These are phyloP conservation scores for Polypedilum vanderplanki DNA, from an alignment of 1,140 invertebrate genomes.

Conservation along the genomic window DNA sequence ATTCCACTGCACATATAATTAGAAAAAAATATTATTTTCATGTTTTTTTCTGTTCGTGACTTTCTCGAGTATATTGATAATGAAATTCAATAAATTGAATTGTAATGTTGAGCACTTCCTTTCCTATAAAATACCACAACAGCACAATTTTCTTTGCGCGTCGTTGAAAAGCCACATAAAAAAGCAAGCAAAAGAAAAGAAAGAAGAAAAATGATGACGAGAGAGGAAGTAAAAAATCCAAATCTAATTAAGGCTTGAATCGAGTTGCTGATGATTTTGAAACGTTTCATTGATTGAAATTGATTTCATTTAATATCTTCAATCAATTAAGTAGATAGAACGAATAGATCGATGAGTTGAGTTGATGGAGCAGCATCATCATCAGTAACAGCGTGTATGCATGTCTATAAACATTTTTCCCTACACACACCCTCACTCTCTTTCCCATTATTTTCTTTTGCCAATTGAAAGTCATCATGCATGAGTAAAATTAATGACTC, in stretches of 20 bases:
- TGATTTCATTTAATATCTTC: slow-evolving; percentile 15
- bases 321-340: slow-evolving; percentile 1
- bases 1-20: too few species aligned
- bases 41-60: neutral
- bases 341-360: neutral
- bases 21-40: too few species aligned
- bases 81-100: slow-evolving; percentile 19
- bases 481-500: slow-evolving; percentile 19
- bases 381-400: neutral
- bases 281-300: neutral
- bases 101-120: neutral
- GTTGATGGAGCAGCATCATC: neutral
- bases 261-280: neutral
- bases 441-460: too few species aligned
- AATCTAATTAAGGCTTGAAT: slow-evolving; percentile 7
- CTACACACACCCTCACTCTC: neutral
- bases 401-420: neutral
- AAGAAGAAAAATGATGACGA: neutral
- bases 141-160: too few species aligned
- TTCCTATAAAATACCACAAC: too few species aligned
- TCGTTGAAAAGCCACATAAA: neutral
- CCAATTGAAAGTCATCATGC: slow-evolving; percentile 12
- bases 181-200: neutral
- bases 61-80: slow-evolving; percentile 6
- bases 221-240: slow-evolving; percentile 5